Evolutionary conservation across 2,888 invertebrate genomes (phyloP).

Genomic region (Drosophila nigricruria): DNA sequence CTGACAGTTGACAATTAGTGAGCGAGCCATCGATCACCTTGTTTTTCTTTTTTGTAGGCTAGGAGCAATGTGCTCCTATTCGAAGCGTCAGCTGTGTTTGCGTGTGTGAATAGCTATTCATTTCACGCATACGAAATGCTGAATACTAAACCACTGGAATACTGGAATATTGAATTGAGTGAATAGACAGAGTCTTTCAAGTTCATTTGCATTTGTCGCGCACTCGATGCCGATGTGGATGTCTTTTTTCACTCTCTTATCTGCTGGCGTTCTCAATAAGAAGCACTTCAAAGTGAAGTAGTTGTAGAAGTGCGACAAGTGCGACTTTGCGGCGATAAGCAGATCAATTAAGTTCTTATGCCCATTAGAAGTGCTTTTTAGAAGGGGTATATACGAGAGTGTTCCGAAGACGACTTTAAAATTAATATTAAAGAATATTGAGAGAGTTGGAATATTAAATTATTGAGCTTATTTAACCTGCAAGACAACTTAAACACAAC

Average conservation of each 20-base stretch:
- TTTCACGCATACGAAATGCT: conserved; percentile 6
- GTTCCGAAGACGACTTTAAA: background rate
- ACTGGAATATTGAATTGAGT: conserved; percentile 6
- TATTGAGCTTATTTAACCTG: too few relatives aligned
- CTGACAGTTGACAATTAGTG: conserved; percentile 65
- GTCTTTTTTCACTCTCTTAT: conserved; percentile 26
- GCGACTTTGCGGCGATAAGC: conserved; percentile 10
- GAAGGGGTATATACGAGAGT: background rate
- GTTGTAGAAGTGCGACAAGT: conserved; percentile 19
- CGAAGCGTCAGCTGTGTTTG: conserved; percentile 32
- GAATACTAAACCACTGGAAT: conserved; percentile 18
- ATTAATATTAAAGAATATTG: background rate
- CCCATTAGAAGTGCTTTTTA: background rate
- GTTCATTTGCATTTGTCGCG: conserved; percentile 41
- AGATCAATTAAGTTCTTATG: conserved; percentile 14
- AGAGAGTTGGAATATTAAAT: background rate
- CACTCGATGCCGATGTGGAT: conserved; percentile 22
- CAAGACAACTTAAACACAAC: background rate
- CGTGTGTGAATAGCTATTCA: conserved; percentile 21
- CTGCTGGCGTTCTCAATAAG: conserved; percentile 27
- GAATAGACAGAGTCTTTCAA: conserved; percentile 48
- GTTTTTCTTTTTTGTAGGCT: conserved; percentile 2
- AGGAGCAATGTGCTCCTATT: conserved; percentile 37
- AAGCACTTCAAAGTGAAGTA: conserved; percentile 9
- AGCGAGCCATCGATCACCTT: conserved; percentile 64